A percentile compares a stretch with the other conserved stretches of the same genome.
These are phyloP conservation scores for Xylophagus ater DNA, from an alignment of 2,888 invertebrate species.

Conservation along the genomic window DNA sequence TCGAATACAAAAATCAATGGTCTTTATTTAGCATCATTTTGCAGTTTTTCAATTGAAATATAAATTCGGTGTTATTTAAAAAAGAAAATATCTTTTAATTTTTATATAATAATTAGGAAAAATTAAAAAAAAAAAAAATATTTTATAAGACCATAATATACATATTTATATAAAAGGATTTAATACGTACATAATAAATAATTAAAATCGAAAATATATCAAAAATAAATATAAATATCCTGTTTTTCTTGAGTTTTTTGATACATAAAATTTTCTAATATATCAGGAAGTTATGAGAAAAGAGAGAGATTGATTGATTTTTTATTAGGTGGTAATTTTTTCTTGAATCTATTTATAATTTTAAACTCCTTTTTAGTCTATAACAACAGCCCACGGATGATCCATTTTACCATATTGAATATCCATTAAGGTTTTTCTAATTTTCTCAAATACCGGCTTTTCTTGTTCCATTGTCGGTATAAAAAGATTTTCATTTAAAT, in stretches of 20 bases:
- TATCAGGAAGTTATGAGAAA: neutral
- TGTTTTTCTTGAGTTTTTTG: too few species aligned
- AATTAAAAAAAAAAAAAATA: constrained; percentile 5
- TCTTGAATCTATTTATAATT: neutral
- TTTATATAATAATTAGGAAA: too few species aligned
- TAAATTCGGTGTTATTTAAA: too few species aligned
- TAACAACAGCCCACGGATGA: constrained; percentile 66
- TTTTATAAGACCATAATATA: too few species aligned
- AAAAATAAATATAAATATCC: too few species aligned
- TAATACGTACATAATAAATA: too few species aligned
- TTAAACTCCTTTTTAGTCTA: constrained; percentile 39
- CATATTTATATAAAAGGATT: too few species aligned
- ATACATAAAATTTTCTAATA: neutral
- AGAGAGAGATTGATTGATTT: neutral
- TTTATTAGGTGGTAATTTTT: neutral
- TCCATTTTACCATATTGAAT: constrained; percentile 82
- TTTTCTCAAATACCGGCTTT: constrained; percentile 59
- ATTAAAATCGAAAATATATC: too few species aligned
- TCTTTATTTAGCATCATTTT: too few species aligned
- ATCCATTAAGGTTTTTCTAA: constrained; percentile 66
- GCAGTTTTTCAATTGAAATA: too few species aligned
- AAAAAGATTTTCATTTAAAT: constrained; percentile 51
- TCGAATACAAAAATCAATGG: too few species aligned
- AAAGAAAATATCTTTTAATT: too few species aligned
- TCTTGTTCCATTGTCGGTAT: constrained; percentile 67